A percentile compares a stretch with the other conserved stretches of the same genome.
Conservation (phyloP, 2,888 invertebrate species). For the Malacosoma neustria region DNA sequence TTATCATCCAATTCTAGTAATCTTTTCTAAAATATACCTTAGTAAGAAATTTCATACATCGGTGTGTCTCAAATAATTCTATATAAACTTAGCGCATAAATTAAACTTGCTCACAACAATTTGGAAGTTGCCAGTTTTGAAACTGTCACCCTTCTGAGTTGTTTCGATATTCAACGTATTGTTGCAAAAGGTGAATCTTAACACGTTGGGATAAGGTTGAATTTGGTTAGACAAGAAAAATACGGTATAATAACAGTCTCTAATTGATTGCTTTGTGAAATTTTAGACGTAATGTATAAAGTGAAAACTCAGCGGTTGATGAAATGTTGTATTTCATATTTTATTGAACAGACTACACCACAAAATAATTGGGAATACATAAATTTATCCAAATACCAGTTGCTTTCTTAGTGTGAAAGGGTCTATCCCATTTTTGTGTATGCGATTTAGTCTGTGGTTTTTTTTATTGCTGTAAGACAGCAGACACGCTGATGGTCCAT, state of each 20-base stretch:
- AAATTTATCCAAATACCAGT: too few species aligned
- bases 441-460: neutral
- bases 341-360: too few species aligned
- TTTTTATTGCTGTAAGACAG: neutral
- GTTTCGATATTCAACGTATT: slow-evolving; percentile 26
- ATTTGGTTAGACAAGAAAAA: slow-evolving; percentile 16
- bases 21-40: too few species aligned
- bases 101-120: slow-evolving; percentile 49
- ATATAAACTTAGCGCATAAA: slow-evolving; percentile 48
- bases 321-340: neutral
- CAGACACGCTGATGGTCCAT: too few species aligned
- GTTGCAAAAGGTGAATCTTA: slow-evolving; percentile 27
- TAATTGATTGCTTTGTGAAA: slow-evolving; percentile 29
- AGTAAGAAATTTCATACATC: slow-evolving; percentile 6
- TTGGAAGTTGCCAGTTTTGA: slow-evolving; percentile 39
- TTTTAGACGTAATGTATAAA: neutral
- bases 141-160: slow-evolving; percentile 41
- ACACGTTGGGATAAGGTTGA: slow-evolving; percentile 15
- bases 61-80: slow-evolving; percentile 37
- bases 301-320: neutral
- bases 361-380: too few species aligned
- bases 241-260: slow-evolving; percentile 21
- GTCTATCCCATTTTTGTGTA: too few species aligned
- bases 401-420: too few species aligned
- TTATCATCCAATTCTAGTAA: too few species aligned